These are phyloP conservation scores for Schlechtendalia chinensis DNA, from an alignment of 1,140 invertebrate genomes.

Conservation along the genomic window DNA sequence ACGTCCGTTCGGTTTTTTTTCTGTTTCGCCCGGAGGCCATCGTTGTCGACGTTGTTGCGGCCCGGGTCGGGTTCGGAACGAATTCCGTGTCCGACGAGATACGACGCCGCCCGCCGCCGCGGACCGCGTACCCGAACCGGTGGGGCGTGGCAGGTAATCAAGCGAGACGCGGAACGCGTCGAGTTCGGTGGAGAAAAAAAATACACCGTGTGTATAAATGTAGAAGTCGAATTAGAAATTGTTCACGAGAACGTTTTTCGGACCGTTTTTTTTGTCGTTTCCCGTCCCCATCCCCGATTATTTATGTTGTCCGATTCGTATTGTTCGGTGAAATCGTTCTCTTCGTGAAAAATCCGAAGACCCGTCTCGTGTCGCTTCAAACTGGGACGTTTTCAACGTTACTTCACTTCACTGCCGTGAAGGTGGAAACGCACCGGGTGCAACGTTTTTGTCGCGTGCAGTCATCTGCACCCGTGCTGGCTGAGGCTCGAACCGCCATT, in stretches of 20 bases:
- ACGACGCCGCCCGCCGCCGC: background rate
- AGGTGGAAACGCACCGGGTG: too few relatives aligned
- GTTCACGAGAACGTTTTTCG: background rate
- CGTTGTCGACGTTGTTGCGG: slow-evolving; percentile 36
- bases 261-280: background rate
- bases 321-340: too few relatives aligned
- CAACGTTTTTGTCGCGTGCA: too few relatives aligned
- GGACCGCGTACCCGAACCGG: background rate
- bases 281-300: background rate
- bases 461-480: too few relatives aligned
- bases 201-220: too few relatives aligned
- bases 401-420: too few relatives aligned
- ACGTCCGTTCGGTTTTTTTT: too few relatives aligned
- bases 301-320: background rate
- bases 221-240: background rate
- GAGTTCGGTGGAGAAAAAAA: too few relatives aligned
- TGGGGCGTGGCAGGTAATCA: slow-evolving; percentile 14
- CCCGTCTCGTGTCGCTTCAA: too few relatives aligned
- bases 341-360: too few relatives aligned
- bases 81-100: slow-evolving; percentile 28
- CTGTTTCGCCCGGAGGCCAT: slow-evolving; percentile 41
- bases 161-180: slow-evolving; percentile 19
- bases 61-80: slow-evolving; percentile 31
- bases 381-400: too few relatives aligned
- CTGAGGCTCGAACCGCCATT: too few relatives aligned